Conservation (phyloP, 2,888 invertebrate genomes). For the Aphodius sticticus region DNA sequence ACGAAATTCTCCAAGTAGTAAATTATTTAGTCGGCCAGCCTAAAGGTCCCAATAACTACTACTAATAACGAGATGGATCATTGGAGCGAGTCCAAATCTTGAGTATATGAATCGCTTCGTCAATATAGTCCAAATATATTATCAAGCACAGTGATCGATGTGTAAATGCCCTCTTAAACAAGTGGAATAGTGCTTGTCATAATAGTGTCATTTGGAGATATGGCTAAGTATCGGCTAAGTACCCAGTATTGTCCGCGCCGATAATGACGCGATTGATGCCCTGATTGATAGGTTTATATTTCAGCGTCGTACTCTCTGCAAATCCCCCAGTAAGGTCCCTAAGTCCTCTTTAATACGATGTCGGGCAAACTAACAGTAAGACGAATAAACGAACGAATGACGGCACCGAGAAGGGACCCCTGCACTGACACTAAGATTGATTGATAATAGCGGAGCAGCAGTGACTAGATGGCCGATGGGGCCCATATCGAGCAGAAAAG, state of each 20-base stretch:
- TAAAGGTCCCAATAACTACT: no score
- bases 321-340: conserved; percentile 45
- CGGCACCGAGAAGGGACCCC: conserved; percentile 32
- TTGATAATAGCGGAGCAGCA: conserved; percentile 50
- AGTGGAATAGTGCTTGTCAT: not conserved
- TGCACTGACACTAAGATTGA: conserved; percentile 60
- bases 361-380: conserved; percentile 45
- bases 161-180: not conserved
- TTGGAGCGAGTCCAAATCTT: no score
- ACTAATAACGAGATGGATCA: no score
- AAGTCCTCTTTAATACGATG: conserved; percentile 50
- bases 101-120: no score
- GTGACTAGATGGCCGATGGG: conserved; percentile 47
- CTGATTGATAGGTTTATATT: conserved; percentile 59
- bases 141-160: not conserved
- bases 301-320: conserved; percentile 49
- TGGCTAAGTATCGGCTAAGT: not conserved
- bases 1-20: no score
- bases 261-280: conserved; percentile 50
- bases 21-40: no score
- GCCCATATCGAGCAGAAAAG: conserved; percentile 51
- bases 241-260: conserved; percentile 30
- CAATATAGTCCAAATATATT: not conserved
- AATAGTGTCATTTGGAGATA: not conserved
- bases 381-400: conserved; percentile 18